Conservation (phyloP, 2,113 vertebrate genomes). For the Actinemys pallida region DNA sequence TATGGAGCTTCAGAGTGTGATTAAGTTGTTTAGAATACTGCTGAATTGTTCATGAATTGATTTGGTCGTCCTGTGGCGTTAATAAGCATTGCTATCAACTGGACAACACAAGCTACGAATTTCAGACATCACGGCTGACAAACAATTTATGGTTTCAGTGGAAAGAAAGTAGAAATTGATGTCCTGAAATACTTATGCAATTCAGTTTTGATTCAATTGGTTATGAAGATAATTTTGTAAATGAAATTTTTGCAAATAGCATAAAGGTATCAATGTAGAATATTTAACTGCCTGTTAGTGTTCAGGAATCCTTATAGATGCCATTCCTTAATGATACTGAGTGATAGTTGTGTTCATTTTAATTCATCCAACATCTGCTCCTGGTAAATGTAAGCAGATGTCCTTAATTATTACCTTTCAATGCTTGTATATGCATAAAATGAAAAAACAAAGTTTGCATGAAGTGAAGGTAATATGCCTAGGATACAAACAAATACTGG, state of each 20-base stretch:
- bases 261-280: constrained; percentile 16
- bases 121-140: background rate
- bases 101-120: background rate
- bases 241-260: constrained; percentile 11
- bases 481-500: background rate
- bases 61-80: background rate
- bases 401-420: constrained; percentile 70
- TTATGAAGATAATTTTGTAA: constrained; percentile 15
- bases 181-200: background rate
- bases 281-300: constrained; percentile 5
- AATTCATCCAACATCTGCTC: constrained; percentile 78
- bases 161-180: background rate
- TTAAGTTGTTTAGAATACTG: background rate
- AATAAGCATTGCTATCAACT: background rate
- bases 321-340: constrained; percentile 55
- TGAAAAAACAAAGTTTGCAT: constrained; percentile 18
- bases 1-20: background rate
- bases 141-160: background rate
- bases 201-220: constrained; percentile 1
- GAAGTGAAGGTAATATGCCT: constrained; percentile 48
- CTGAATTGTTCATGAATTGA: background rate
- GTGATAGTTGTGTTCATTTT: constrained; percentile 62
- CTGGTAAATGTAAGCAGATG: constrained; percentile 76
- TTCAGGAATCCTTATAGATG: constrained; percentile 40
- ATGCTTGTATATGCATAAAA: constrained; percentile 26